Evolutionary conservation across 2,113 vertebrate species (phyloP).

Genomic region (Hyperoodon ampullatus): DNA sequence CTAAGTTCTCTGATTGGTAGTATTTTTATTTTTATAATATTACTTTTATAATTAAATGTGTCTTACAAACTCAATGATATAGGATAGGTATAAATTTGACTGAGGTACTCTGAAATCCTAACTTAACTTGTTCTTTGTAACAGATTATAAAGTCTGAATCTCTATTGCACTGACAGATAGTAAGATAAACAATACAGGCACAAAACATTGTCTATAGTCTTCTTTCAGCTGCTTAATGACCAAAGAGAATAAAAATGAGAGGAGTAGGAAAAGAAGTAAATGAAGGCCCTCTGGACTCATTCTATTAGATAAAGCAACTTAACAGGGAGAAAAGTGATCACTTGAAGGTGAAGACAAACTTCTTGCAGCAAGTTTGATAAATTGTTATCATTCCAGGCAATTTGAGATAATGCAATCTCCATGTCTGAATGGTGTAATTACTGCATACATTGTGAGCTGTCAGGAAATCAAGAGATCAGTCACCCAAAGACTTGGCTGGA

Average conservation of each 20-base stretch:
- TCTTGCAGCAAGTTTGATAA: slow-evolving; percentile 78
- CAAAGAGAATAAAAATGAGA: slow-evolving; percentile 66
- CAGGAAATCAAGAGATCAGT: slow-evolving; percentile 76
- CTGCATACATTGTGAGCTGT: slow-evolving; percentile 72
- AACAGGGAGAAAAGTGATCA: slow-evolving; percentile 69
- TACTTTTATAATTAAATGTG: not conserved
- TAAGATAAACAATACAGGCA: slow-evolving; percentile 74
- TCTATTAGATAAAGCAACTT: slow-evolving; percentile 77
- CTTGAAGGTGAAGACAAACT: slow-evolving; percentile 74
- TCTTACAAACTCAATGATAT: slow-evolving; percentile 39
- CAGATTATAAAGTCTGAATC: slow-evolving; percentile 69
- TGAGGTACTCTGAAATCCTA: slow-evolving; percentile 62
- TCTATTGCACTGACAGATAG: slow-evolving; percentile 34
- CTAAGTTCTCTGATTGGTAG: slow-evolving; percentile 61
- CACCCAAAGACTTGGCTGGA: slow-evolving; percentile 52
- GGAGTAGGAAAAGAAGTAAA: slow-evolving; percentile 59
- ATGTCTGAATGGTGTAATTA: slow-evolving; percentile 80
- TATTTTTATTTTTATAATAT: slow-evolving; percentile 64
- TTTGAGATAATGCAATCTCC: slow-evolving; percentile 81
- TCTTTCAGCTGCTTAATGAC: not conserved
- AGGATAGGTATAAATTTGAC: slow-evolving; percentile 54
- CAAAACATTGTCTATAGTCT: slow-evolving; percentile 44
- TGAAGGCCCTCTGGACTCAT: slow-evolving; percentile 59
- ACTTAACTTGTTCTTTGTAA: slow-evolving; percentile 71
- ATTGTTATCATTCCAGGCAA: slow-evolving; percentile 81